A percentile compares a stretch with the other conserved stretches of the same genome.
These are phyloP conservation scores for Herpailurus yagouaroundi DNA, from an alignment of 2,113 vertebrate genomes.

Conservation along the genomic window DNA sequence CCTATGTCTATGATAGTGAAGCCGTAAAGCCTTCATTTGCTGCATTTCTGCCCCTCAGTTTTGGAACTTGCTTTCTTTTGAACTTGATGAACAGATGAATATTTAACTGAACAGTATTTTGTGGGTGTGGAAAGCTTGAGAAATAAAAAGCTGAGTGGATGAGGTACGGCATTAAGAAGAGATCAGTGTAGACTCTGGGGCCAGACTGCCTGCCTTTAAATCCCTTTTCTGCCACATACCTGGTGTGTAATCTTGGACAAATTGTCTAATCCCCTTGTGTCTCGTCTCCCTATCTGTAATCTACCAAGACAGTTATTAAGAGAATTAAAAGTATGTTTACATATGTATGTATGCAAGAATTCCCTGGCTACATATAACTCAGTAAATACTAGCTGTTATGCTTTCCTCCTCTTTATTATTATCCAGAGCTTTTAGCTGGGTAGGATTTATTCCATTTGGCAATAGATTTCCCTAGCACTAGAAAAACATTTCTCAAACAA, in stretches of 20 bases:
- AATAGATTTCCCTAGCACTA: slow-evolving; percentile 21
- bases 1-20: neutral
- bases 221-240: neutral
- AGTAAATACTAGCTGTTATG: neutral
- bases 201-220: neutral
- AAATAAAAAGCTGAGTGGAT: slow-evolving; percentile 7
- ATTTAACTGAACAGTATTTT: slow-evolving; percentile 41
- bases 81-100: neutral
- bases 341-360: neutral
- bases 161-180: neutral
- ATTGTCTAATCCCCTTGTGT: neutral
- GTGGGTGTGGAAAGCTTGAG: neutral
- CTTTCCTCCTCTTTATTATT: neutral
- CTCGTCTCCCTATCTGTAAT: neutral
- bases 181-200: neutral
- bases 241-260: neutral
- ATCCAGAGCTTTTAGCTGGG: slow-evolving; percentile 1
- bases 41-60: neutral
- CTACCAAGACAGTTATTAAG: neutral
- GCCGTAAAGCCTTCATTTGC: neutral
- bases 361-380: neutral
- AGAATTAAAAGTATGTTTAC: slow-evolving; percentile 16
- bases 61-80: slow-evolving; percentile 45
- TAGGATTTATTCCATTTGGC: slow-evolving; percentile 22
- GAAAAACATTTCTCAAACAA: slow-evolving; percentile 1